Conservation (phyloP, 2,888 invertebrate genomes). For the Osmoderma eremita region DNA sequence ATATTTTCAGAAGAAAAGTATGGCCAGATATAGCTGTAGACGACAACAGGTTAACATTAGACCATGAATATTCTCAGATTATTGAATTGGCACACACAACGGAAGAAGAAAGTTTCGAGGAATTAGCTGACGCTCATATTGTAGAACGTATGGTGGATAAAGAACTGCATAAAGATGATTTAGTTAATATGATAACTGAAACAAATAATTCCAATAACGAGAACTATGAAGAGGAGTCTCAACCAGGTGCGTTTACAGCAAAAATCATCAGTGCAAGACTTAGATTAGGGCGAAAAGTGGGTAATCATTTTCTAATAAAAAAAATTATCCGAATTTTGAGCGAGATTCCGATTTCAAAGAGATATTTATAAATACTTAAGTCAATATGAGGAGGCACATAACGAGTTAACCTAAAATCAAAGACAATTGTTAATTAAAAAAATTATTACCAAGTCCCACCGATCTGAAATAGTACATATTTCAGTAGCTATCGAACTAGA, state of each 20-base stretch:
- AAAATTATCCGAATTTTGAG: neutral
- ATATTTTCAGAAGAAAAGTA: conserved; percentile 22
- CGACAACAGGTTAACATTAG: no score
- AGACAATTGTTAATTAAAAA: neutral
- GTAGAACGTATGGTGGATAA: no score
- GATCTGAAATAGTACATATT: neutral
- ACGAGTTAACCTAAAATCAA: conserved; percentile 5
- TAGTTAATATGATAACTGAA: no score
- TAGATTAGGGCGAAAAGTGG: neutral
- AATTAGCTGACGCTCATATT: no score
- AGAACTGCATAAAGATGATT: no score
- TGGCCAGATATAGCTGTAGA: no score
- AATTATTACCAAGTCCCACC: neutral
- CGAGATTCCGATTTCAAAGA: neutral
- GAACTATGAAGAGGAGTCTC: neutral
- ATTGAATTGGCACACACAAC: no score
- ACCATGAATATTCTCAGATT: no score
- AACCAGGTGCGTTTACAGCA: neutral
- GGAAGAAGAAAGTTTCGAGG: no score
- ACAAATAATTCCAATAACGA: neutral
- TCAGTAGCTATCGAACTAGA: neutral
- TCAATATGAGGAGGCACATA: neutral
- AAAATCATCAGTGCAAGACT: neutral
- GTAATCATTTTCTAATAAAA: neutral
- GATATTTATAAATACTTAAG: neutral